phyloP scores from a whole-genome alignment of 2,797 vertebrate species.

The Gouania willdenowi region DNA sequence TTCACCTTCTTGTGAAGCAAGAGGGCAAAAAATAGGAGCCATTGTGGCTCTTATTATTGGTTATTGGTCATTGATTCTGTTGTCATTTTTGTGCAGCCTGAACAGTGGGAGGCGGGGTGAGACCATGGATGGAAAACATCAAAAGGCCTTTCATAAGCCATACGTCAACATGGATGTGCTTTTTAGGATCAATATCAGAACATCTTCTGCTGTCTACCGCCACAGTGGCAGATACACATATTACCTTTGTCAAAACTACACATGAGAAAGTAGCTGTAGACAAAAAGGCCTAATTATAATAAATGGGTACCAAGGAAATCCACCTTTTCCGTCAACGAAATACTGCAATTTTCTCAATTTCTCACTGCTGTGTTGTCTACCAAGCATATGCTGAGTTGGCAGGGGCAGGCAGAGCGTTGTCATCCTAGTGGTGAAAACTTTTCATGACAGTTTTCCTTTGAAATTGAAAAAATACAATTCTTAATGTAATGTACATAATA shows the following conservation, averaged over 20 bases:
- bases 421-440: no score
- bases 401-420: no score
- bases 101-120: slow-evolving; percentile 19
- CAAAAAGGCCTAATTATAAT: no score
- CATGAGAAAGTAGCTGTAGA: no score
- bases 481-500: no score
- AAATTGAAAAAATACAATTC: no score
- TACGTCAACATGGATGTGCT: slow-evolving; percentile 35
- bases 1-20: slow-evolving; percentile 2
- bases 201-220: slow-evolving; percentile 8
- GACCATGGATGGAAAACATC: slow-evolving; percentile 23
- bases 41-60: slow-evolving; percentile 14
- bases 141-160: slow-evolving; percentile 30
- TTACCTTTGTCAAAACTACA: slow-evolving; percentile 11
- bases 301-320: no score
- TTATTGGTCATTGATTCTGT: slow-evolving; percentile 51
- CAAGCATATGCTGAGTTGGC: no score
- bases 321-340: no score
- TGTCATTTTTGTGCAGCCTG: slow-evolving; percentile 23
- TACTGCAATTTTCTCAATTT: no score
- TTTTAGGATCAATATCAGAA: slow-evolving; percentile 40
- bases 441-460: no score
- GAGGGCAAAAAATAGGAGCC: slow-evolving; percentile 9
- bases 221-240: slow-evolving; percentile 6
- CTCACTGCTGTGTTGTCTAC: no score